Evolutionary conservation across 2,888 invertebrate species (phyloP), one percentile per base, ranked within the genome.

Genomic region (Podotricha telesiphe): DNA sequence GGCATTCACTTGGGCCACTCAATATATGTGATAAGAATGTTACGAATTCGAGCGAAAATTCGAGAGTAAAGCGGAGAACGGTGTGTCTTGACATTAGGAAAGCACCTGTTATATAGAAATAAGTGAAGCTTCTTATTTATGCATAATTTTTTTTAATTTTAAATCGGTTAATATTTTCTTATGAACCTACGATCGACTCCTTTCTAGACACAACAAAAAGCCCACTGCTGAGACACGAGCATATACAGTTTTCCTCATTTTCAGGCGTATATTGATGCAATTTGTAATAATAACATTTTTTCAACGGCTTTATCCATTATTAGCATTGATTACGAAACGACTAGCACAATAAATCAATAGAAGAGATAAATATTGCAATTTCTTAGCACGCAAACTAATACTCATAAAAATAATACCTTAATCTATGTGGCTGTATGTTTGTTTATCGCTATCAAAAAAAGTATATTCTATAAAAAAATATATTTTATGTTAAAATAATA

Each of bases 361-460:
- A 47, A 19, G n/a, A 67, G 67, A 67, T 42, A 62, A 67, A 62
- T 61, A 62, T 53, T 55, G 59, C 50, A 42, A 17, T 45, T 13
- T 67, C 62, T 37, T 42, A 53, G 53, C 67, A 67, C 59, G 67
- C 67, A 47, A 67, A 53, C 42, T 28, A 61, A 53, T 67, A 67
- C 37, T 59, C 40, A 59, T 51, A 66, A 62, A 34, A 62, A 11
- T 48, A 17, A 19, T 8, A 19, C 17, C 34, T 20, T 4, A 48
- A 48, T 19, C 11, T 34, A 17, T 48, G n/a, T n/a, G 22, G n/a
- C 11, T 45, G 45, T 59, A 11, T 37, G 55, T 37, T 37, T 55
- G 55, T 34, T 55, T 7, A 34, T 53, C 19, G 6, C 11, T 19
- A 11, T 11, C 1, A 42, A 42, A 42, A 42, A 37, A 1, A 10